phyloP scores from a whole-genome alignment of 2,797 vertebrate species.

The Mallotus villosus region DNA sequence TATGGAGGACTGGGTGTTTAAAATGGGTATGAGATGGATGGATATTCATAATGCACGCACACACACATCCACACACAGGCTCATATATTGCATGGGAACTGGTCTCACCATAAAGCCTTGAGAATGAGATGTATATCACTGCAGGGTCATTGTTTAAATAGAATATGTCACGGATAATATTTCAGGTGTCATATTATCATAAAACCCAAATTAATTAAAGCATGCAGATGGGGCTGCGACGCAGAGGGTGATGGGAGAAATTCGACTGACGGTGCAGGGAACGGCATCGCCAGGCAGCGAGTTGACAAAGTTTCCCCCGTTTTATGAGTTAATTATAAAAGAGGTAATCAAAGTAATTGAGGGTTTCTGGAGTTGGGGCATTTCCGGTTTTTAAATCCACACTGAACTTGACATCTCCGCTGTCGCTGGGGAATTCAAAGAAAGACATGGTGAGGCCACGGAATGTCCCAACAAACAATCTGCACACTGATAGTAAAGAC shows the following conservation, averaged over 20 bases:
- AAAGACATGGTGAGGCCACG: constrained; percentile 18
- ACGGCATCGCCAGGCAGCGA: not conserved
- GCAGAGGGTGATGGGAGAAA: constrained; percentile 1
- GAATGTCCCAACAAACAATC: constrained; percentile 58
- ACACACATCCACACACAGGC: constrained; percentile 27
- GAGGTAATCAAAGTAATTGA: constrained; percentile 42
- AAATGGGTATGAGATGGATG: constrained; percentile 42
- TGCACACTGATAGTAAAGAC: constrained; percentile 41
- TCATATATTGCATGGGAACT: constrained; percentile 39
- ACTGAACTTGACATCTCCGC: constrained; percentile 36
- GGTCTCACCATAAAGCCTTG: constrained; percentile 28
- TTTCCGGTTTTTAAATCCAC: constrained; percentile 19
- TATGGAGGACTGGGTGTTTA: constrained; percentile 34
- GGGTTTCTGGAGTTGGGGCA: constrained; percentile 7
- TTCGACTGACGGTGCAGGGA: not conserved
- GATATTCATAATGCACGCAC: constrained; percentile 32
- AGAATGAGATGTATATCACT: constrained; percentile 34
- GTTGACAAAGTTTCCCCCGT: constrained; percentile 9
- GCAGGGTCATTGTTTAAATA: constrained; percentile 34
- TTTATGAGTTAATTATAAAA: constrained; percentile 28
- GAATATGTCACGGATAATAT: constrained; percentile 42
- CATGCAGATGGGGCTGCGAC: constrained; percentile 16
- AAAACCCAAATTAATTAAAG: constrained; percentile 48
- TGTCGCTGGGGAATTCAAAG: constrained; percentile 14
- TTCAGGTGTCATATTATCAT: constrained; percentile 38